Evolutionary conservation across 1,140 invertebrate genomes (phyloP).

Genomic region (Myzus persicae): DNA sequence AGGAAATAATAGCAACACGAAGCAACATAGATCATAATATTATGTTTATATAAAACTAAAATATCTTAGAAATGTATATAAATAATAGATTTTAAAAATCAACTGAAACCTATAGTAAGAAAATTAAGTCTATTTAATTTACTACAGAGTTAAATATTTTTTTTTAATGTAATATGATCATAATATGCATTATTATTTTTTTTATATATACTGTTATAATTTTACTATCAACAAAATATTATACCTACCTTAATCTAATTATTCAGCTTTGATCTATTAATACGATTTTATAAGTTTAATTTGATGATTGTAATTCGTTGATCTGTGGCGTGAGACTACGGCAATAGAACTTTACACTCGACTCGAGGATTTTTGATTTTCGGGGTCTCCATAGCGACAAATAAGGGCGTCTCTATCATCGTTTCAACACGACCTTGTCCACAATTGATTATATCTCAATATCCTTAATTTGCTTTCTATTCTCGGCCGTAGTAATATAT

Average conservation of each 20-base stretch:
- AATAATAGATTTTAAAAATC: neutral
- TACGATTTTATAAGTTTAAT: neutral
- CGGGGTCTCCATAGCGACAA: constrained; percentile 38
- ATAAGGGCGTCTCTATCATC: constrained; percentile 39
- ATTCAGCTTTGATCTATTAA: neutral
- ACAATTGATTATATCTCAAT: constrained; percentile 44
- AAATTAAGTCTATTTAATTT: neutral
- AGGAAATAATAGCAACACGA: neutral
- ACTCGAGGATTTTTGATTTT: constrained; percentile 8
- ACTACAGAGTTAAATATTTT: neutral
- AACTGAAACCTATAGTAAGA: neutral
- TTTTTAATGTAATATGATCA: neutral
- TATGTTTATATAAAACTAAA: neutral
- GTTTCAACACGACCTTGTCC: constrained; percentile 24
- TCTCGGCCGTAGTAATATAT: neutral
- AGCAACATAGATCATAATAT: neutral
- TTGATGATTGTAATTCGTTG: neutral
- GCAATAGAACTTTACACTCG: neutral
- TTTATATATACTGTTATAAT: neutral
- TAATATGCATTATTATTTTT: neutral
- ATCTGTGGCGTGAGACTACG: constrained; percentile 11
- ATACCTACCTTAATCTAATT: constrained; percentile 36
- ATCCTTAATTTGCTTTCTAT: neutral
- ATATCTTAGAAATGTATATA: neutral
- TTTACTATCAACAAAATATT: neutral